phyloP scores from a whole-genome alignment of 2,113 vertebrate species.

The Aptenodytes patagonicus region DNA sequence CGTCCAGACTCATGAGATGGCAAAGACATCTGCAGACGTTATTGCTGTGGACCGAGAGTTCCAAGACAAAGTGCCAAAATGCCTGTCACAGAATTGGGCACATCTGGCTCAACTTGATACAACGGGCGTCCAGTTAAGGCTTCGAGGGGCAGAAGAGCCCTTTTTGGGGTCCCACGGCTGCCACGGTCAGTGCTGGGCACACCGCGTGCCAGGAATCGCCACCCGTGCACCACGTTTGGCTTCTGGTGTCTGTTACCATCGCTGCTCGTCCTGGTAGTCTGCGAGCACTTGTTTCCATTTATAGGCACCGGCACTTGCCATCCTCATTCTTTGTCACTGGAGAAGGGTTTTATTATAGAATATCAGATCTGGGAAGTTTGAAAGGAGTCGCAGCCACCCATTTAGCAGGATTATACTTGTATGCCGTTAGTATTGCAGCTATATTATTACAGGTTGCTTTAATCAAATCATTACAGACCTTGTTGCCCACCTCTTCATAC shows the following conservation, averaged over 20 bases:
- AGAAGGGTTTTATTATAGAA: background rate
- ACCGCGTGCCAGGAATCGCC: background rate
- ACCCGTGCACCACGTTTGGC: rapidly evolving
- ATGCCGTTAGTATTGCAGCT: rapidly evolving
- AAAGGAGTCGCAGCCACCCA: background rate
- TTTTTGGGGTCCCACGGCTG: background rate
- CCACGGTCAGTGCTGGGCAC: background rate
- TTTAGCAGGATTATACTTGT: background rate
- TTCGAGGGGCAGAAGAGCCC: background rate
- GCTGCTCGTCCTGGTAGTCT: background rate
- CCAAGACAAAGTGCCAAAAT: background rate
- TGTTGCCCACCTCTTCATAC: background rate
- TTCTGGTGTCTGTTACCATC: background rate
- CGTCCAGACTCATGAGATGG: rapidly evolving
- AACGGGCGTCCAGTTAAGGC: rapidly evolving
- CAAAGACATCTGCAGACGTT: rapidly evolving
- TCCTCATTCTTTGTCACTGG: background rate
- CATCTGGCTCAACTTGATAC: too few relatives aligned
- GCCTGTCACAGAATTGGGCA: background rate
- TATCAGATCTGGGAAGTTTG: background rate
- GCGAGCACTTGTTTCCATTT: background rate
- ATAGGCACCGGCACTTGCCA: background rate
- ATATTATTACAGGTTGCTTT: background rate
- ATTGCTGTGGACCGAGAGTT: background rate
- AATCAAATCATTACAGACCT: background rate